These are phyloP conservation scores for Platycercus adscitus DNA, from an alignment of 2,113 vertebrate genomes.

Conservation along the genomic window DNA sequence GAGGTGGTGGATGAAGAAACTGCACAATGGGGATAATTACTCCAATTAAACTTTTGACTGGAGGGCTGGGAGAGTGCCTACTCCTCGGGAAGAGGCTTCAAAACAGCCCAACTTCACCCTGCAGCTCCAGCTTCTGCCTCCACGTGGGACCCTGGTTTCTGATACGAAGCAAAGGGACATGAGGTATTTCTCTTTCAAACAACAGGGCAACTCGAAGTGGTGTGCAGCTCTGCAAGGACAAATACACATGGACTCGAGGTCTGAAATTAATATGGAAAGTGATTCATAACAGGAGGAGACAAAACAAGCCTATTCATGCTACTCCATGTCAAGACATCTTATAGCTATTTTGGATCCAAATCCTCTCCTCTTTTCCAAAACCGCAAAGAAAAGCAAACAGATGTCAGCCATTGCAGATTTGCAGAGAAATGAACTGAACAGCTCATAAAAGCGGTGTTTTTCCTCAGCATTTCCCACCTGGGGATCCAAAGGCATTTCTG, in stretches of 20 bases:
- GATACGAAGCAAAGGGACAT: background rate
- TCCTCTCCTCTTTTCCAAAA: conserved; percentile 44
- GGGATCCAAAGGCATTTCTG: background rate
- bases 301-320: conserved; percentile 64
- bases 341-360: conserved; percentile 60
- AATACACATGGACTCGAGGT: background rate
- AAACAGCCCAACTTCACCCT: fast-evolving
- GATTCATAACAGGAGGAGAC: conserved; percentile 61
- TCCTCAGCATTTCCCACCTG: background rate
- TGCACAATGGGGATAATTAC: background rate
- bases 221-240: background rate
- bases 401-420: conserved; percentile 44
- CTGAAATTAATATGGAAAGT: conserved; percentile 58
- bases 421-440: background rate
- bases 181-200: background rate
- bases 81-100: background rate
- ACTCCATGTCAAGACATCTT: conserved; percentile 45
- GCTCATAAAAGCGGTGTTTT: background rate
- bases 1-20: background rate
- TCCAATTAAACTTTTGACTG: background rate
- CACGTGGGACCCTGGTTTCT: background rate
- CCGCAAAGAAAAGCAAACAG: conserved; percentile 67
- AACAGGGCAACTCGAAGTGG: background rate
- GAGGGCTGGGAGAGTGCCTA: background rate
- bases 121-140: background rate